These are phyloP conservation scores for Acanthosepion lycidas DNA, from an alignment of 2,888 invertebrate species.

Conservation along the genomic window DNA sequence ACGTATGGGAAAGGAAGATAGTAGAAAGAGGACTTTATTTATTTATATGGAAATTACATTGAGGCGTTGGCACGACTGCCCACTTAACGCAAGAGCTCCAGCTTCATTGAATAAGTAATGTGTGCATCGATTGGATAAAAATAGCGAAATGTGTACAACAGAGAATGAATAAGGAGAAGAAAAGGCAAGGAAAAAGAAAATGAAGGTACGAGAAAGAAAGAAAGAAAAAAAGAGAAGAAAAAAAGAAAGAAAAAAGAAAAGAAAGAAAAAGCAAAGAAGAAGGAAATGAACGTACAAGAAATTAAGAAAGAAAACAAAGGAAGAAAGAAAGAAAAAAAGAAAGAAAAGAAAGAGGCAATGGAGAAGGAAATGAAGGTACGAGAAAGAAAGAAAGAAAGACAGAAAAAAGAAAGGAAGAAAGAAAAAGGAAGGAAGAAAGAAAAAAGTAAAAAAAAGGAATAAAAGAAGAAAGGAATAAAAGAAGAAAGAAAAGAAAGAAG, in stretches of 20 bases:
- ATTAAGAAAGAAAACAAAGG: not conserved
- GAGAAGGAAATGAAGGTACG: not conserved
- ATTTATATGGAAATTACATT: too few relatives aligned
- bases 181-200: not conserved
- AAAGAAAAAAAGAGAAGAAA: not conserved
- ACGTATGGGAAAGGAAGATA: too few relatives aligned
- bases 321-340: not conserved
- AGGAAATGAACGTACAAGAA: not conserved
- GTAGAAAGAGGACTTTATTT: too few relatives aligned
- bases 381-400: not conserved
- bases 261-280: not conserved
- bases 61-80: too few relatives aligned
- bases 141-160: too few relatives aligned
- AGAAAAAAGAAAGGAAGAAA: not conserved
- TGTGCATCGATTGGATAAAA: too few relatives aligned
- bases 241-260: not conserved
- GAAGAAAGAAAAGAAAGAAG: not conserved
- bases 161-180: not conserved
- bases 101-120: too few relatives aligned
- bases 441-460: not conserved
- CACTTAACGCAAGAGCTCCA: too few relatives aligned
- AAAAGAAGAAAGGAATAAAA: not conserved
- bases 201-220: not conserved
- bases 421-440: not conserved
- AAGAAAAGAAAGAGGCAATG: not conserved